Evolutionary conservation across 1,140 invertebrate species (phyloP), one percentile per base, ranked within the genome.

Genomic region (Mylabris phalerata): DNA sequence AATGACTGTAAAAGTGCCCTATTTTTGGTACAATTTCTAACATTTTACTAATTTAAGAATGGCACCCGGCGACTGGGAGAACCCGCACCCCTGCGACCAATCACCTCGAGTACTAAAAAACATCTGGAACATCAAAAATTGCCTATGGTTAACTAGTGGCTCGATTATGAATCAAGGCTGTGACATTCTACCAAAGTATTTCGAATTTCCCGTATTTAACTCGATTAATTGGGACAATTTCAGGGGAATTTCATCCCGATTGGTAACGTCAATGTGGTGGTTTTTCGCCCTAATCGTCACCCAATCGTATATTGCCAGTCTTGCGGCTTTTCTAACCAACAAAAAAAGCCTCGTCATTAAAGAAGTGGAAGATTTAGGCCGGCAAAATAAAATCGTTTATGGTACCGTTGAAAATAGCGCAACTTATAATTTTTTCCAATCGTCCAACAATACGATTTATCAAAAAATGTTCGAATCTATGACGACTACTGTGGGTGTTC

Each of bases 261-360:
- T 90, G 74, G 82, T 88, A 0, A 84, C 85, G 9, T 87, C 86
- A 0, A 90, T 89, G 79, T 97, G 93, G 92, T 96, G 92, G 91
- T 94, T 96, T 69, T 97, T 96, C 69, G 89, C 90, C 0, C 78
- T 97, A 9, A 96, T 97, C 65, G 93, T 98, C 75, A 89, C 93
- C 9, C 93, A 92, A 4, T 95, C 93, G 0, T 98, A 98, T 71
- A 98, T 94, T 0, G 95, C 94, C 9, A 96, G 96, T 75, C 77
- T 97, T 52, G 93, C 95, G 4, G 95, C 95, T 4, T 98, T 95
- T 65, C 77, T 98, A 40, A 96, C 95, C 0, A 86, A 88, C 7
- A 90, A 89, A 4, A 78, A 88, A 32, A 86, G 92, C 77, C 85
- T 87, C 3, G 83, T 83, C 40, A 94, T 98, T 11, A 84, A 88